Conservation (phyloP, 2,888 invertebrate genomes). For the Troides aeacus region DNA sequence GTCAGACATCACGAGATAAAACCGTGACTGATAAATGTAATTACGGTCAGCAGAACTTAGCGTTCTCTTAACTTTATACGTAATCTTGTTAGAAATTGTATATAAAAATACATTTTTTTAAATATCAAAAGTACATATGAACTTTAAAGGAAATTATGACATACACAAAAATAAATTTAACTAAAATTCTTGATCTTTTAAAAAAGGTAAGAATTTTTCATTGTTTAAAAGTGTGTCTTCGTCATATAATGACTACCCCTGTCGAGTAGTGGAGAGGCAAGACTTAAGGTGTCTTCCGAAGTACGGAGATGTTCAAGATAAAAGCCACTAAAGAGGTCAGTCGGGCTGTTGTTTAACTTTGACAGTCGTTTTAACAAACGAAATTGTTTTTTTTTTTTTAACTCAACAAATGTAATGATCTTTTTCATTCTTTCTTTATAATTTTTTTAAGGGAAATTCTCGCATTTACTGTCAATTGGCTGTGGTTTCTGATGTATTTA, state of each 20-base stretch:
- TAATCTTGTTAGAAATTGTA: background rate
- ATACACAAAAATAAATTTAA: background rate
- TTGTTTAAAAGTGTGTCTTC: background rate
- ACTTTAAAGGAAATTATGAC: background rate
- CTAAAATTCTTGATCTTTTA: background rate
- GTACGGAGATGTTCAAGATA: constrained; percentile 17
- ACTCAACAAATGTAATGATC: too few relatives aligned
- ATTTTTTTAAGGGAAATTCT: too few relatives aligned
- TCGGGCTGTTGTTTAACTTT: constrained; percentile 21
- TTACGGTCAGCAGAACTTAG: constrained; percentile 22
- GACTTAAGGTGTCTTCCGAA: constrained; percentile 25
- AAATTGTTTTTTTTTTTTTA: constrained; percentile 2
- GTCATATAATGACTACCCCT: constrained; percentile 19
- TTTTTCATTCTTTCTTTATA: too few relatives aligned
- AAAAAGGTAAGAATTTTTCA: background rate
- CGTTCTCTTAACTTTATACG: constrained; percentile 14
- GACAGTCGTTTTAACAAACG: constrained; percentile 19
- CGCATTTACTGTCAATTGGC: too few relatives aligned
- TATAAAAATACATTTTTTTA: background rate
- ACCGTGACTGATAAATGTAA: constrained; percentile 25
- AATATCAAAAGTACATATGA: background rate
- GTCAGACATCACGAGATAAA: constrained; percentile 27
- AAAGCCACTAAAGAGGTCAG: constrained; percentile 28
- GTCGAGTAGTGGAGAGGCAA: constrained; percentile 19
- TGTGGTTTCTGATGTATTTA: too few relatives aligned